Percentiles rank a stretch among this genome's conserved stretches.
phyloP scores from a whole-genome alignment of 2,113 vertebrate species.

The Steatornis caripensis region DNA sequence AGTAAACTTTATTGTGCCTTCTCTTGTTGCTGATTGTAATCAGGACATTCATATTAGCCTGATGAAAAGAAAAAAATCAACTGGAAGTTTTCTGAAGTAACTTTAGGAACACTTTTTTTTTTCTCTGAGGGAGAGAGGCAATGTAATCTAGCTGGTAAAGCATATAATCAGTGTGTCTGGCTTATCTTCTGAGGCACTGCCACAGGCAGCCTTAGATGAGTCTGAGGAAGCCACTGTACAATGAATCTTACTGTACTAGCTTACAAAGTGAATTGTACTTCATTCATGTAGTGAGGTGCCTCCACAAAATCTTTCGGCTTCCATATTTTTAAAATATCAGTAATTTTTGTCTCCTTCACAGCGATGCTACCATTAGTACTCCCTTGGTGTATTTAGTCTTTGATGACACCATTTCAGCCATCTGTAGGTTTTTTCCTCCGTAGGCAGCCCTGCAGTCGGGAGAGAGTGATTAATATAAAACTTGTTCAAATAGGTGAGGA shows the following conservation, averaged over 20 bases:
- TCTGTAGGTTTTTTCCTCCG: not conserved
- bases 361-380: not conserved
- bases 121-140: not conserved
- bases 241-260: not conserved
- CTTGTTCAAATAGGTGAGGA: not conserved
- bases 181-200: not conserved
- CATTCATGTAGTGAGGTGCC: not conserved
- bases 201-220: not conserved
- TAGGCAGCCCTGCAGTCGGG: not conserved
- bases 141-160: not conserved
- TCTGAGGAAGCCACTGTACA: not conserved
- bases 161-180: not conserved
- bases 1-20: constrained; percentile 36
- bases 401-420: not conserved
- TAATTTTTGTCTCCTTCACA: not conserved
- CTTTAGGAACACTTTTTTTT: not conserved
- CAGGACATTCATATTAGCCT: not conserved
- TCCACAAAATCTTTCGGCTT: not conserved
- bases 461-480: not conserved
- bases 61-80: not conserved
- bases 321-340: not conserved
- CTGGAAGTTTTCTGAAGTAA: not conserved
- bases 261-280: not conserved
- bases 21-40: constrained; percentile 33
- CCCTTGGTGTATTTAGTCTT: not conserved